Evolutionary conservation across 2,888 invertebrate species (phyloP).

Genomic region (Trissolcus brochymenae): DNA sequence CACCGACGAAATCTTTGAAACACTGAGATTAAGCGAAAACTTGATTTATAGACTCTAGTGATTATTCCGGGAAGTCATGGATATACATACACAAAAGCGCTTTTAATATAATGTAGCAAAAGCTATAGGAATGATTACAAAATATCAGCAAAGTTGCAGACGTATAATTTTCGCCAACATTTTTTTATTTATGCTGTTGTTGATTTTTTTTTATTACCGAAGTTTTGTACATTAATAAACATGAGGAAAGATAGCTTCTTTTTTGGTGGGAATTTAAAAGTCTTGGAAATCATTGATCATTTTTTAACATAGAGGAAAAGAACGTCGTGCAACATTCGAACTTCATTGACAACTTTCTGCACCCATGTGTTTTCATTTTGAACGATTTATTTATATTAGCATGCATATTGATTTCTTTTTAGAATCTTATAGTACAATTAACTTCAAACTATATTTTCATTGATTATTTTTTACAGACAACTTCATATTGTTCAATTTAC

Average conservation of each 20-base stretch:
- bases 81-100: conserved; percentile 44
- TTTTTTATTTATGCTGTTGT: conserved; percentile 3
- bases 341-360: no score
- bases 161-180: conserved; percentile 27
- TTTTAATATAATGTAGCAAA: conserved; percentile 35
- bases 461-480: no score
- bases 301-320: neutral
- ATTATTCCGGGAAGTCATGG: conserved; percentile 47
- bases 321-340: no score
- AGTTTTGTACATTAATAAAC: conserved; percentile 2
- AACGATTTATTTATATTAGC: no score
- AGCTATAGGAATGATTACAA: conserved; percentile 39
- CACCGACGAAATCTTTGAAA: conserved; percentile 42
- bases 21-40: conserved; percentile 46
- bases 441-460: no score
- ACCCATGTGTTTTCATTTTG: no score
- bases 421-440: no score
- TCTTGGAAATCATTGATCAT: neutral
- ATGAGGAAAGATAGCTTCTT: neutral
- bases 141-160: conserved; percentile 34
- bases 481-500: no score
- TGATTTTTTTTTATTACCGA: neutral
- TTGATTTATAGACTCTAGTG: conserved; percentile 47
- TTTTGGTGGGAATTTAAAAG: neutral
- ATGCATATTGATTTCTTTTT: no score